Conservation (phyloP, 2,797 vertebrate genomes). For the Cryptoblepharus egeriae region DNA sequence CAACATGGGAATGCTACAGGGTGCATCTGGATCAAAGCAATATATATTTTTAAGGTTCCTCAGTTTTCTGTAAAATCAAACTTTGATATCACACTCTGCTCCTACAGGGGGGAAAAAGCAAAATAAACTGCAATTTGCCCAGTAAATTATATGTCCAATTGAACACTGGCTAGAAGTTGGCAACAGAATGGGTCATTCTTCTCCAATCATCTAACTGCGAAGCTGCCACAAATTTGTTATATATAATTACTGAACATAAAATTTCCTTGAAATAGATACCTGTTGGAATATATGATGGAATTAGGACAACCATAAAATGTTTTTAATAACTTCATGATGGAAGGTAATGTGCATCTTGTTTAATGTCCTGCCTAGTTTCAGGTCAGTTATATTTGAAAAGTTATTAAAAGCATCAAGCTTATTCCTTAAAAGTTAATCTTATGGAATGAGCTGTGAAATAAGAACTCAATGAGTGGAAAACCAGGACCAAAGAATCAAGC, state of each 20-base stretch:
- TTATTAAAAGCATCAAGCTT: accelerated
- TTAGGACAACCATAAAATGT: neutral
- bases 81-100: neutral
- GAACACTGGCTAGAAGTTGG: too few species aligned
- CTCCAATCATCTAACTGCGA: neutral
- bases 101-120: neutral
- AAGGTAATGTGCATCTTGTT: neutral
- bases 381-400: neutral
- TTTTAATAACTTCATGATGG: neutral
- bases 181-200: neutral
- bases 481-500: too few species aligned
- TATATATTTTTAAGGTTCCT: neutral
- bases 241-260: neutral
- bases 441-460: too few species aligned
- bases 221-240: neutral
- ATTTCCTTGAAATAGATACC: neutral
- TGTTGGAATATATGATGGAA: neutral
- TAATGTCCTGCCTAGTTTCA: neutral
- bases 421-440: neutral
- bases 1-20: neutral
- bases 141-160: neutral
- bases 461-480: too few species aligned
- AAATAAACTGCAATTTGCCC: neutral
- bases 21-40: neutral
- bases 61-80: neutral